Conservation (phyloP, 2,113 vertebrate genomes). For the Tor tambroides region DNA sequence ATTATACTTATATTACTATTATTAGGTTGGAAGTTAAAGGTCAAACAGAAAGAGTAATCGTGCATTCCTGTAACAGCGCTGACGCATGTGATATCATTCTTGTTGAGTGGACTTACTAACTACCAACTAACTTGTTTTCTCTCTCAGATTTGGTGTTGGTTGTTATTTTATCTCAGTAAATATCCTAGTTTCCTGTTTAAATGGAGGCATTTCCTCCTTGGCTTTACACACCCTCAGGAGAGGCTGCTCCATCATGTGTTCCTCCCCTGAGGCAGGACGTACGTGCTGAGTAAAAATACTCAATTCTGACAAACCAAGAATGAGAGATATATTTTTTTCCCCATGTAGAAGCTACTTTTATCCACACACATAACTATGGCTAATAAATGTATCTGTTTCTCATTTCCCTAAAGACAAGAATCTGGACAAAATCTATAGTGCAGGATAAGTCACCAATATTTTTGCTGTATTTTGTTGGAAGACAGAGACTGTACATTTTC, state of each 20-base stretch:
- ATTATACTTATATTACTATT: too few relatives aligned
- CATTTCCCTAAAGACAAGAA: not conserved
- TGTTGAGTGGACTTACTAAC: not conserved
- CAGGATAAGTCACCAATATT: not conserved
- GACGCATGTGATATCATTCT: not conserved
- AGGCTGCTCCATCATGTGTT: conserved; percentile 56
- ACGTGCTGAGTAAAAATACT: not conserved
- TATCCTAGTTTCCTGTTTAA: conserved; percentile 70
- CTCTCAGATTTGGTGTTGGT: conserved; percentile 17
- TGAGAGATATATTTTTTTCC: not conserved
- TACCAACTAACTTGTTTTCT: conserved; percentile 1
- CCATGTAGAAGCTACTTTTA: not conserved
- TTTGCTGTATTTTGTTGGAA: not conserved
- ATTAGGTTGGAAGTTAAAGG: not conserved
- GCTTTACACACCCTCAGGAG: conserved; percentile 57
- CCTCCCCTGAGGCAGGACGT: conserved; percentile 3
- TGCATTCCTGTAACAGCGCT: not conserved
- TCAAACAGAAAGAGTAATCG: not conserved
- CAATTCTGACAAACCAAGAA: not conserved
- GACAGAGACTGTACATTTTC: not conserved
- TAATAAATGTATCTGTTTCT: not conserved
- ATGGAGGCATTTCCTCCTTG: conserved; percentile 67
- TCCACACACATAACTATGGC: not conserved
- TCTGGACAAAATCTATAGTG: not conserved
- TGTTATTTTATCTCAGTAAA: conserved; percentile 52